phyloP scores from a whole-genome alignment of 2,113 vertebrate species.

The Hydrolagus affinis region DNA sequence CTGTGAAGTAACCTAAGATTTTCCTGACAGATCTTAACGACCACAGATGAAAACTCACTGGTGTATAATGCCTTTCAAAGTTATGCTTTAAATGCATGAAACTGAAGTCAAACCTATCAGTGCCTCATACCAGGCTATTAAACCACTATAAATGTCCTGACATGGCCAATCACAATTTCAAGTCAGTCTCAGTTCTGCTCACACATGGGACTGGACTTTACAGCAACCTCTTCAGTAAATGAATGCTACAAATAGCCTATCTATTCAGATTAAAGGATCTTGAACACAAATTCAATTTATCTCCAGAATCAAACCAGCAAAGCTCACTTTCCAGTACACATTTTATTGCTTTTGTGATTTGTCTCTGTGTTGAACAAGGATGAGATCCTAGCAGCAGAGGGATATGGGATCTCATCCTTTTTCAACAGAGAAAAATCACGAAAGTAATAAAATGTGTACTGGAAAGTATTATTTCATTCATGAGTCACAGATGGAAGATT shows the following conservation, averaged over 20 bases:
- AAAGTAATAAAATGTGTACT: not conserved
- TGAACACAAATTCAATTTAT: not conserved
- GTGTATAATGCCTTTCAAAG: not conserved
- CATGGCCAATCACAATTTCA: not conserved
- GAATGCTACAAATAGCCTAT: not conserved
- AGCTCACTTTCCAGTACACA: no score
- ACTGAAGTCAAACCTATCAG: constrained; percentile 6
- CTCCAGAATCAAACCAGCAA: not conserved
- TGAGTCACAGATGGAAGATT: no score
- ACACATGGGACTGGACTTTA: not conserved
- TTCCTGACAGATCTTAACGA: not conserved
- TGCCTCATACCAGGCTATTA: constrained; percentile 27
- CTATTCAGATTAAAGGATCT: not conserved
- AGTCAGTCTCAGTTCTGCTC: not conserved
- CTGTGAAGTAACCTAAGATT: not conserved
- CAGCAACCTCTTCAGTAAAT: not conserved
- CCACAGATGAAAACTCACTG: not conserved
- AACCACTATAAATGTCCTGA: not conserved
- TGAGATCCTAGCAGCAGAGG: no score
- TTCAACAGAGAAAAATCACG: not conserved
- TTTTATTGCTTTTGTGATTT: not conserved
- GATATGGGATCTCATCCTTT: no score
- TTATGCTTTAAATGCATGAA: constrained; percentile 23
- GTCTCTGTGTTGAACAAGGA: not conserved
- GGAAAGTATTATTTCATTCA: no score